Evolutionary conservation across 2,888 invertebrate species (phyloP), one percentile per base, ranked within the genome.

Genomic region (Periphyllus acericola): DNA sequence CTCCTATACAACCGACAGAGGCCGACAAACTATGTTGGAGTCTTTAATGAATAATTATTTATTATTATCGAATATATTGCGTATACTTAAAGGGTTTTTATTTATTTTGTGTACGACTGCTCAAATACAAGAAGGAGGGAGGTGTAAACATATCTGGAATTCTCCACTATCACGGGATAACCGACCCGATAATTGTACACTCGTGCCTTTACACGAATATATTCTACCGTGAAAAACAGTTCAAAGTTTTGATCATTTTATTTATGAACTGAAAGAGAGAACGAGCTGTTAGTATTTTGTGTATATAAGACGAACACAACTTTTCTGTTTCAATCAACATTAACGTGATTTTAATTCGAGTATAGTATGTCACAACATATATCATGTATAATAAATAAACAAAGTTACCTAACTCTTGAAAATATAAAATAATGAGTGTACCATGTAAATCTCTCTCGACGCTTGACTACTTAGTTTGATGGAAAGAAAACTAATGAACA

Each of bases 321-420:
- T 83, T 83, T 72, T 74, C 83, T 83, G 72, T 72, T 83, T 83
- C 60, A 83, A 83, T 75, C 74, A 60, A 83, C 74, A 76, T 76
- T 84, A 76, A 76, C 66, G 66, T 40, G 76, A 76, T 76, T 76
- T 76, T 76, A 76, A 84, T 84, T 75, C 25, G 46, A 76, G 32
- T 29, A n/a, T n/a, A 32, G 40, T 76, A 46, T 66, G 32, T 76
- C 66, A 76, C 66, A 32, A 46, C 74, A 75, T 74, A 74, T 83
- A 83, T 60, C 55, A 40, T 60, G 36, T 60, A 60, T 83, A 83
- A 83, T 83, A 83, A 83, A 83, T 83, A 83, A 75, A 83, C 36
- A 25, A 32, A 75, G 83, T 84, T 84, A 60, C 11, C 29, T 75
- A 76, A 84, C 66, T 84, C 84, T 76, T 66, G 83, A 83, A 83